A percentile compares a stretch with the other conserved stretches of the same genome.
Conservation (phyloP, 2,113 vertebrate genomes). For the Pipra filicauda region DNA sequence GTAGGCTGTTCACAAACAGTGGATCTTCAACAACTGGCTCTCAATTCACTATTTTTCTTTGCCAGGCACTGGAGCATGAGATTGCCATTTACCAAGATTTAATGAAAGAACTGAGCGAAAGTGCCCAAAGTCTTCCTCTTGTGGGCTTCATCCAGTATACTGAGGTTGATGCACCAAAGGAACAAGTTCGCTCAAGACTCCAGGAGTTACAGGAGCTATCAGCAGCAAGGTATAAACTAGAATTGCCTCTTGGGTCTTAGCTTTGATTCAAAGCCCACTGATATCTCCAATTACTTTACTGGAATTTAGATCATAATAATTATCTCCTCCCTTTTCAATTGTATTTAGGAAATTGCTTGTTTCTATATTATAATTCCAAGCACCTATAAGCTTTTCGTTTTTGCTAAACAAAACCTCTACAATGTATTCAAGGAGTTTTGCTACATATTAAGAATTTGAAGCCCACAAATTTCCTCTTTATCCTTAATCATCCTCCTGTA, state of each 20-base stretch:
- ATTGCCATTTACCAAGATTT: slow-evolving; percentile 57
- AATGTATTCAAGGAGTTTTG: background rate
- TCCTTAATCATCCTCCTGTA: background rate
- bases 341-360: background rate
- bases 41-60: background rate
- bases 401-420: background rate
- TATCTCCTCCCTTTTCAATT: background rate
- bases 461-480: background rate
- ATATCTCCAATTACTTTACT: background rate
- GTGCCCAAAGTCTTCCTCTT: slow-evolving; percentile 13
- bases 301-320: background rate
- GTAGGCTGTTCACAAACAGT: background rate
- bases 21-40: background rate
- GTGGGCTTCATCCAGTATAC: background rate
- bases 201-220: slow-evolving; percentile 75
- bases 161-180: slow-evolving; percentile 71
- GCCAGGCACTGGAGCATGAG: slow-evolving; percentile 70
- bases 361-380: background rate
- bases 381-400: background rate
- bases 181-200: slow-evolving; percentile 69
- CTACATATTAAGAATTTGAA: background rate
- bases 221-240: slow-evolving; percentile 70
- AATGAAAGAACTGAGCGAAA: slow-evolving; percentile 53
- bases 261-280: background rate
- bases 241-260: background rate